Percentiles rank a stretch among this genome's conserved stretches.
Conservation (phyloP, 2,797 vertebrate genomes). For the Pantherophis alleghaniensis region DNA sequence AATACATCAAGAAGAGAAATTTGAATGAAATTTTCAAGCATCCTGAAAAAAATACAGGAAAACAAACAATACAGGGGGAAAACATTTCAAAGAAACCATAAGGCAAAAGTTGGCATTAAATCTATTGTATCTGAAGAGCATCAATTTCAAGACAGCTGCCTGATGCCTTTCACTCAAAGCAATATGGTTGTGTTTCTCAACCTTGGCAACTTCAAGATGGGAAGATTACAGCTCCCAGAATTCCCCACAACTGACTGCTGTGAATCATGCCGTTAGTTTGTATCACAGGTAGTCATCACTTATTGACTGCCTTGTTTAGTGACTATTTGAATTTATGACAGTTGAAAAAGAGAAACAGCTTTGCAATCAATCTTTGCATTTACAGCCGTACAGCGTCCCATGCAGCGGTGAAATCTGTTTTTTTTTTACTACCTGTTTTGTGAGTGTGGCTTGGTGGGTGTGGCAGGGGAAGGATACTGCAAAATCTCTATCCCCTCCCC, state of each 20-base stretch:
- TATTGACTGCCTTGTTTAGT: neutral
- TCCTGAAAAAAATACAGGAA: neutral
- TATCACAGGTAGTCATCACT: neutral
- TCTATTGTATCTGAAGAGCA: neutral
- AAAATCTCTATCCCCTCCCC: no score
- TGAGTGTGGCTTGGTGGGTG: no score
- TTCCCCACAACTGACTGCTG: neutral
- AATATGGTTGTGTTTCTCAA: neutral
- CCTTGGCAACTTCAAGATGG: neutral
- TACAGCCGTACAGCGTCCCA: neutral
- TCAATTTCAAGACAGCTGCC: neutral
- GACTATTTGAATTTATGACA: neutral
- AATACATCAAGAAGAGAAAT: neutral
- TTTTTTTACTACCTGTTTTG: no score
- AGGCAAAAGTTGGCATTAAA: neutral
- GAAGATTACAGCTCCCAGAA: neutral
- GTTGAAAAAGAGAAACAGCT: neutral
- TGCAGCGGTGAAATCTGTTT: no score
- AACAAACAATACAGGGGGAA: neutral
- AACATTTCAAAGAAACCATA: neutral
- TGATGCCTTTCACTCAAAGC: neutral
- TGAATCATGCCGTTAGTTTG: neutral
- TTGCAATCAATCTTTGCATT: neutral
- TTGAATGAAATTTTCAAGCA: neutral
- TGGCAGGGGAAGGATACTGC: no score